These are phyloP conservation scores for Halyomorpha halys DNA, from an alignment of 1,140 invertebrate species.

Conservation along the genomic window DNA sequence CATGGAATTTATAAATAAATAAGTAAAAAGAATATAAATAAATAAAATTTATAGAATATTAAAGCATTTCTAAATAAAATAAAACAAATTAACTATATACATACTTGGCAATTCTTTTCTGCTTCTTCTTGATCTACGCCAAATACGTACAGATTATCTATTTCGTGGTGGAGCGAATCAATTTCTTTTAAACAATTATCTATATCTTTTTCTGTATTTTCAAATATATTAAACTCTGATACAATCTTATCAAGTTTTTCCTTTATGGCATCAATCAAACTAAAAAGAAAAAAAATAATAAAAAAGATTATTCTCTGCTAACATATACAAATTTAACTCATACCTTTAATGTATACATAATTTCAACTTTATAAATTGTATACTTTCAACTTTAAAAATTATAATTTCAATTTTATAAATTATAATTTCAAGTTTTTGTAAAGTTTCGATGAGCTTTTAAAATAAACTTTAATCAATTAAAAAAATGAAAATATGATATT, in stretches of 20 bases:
- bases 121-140: constrained; percentile 36
- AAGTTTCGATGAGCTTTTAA: too few species aligned
- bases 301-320: not conserved
- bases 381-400: too few species aligned
- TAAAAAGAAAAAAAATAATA: constrained; percentile 32
- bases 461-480: too few species aligned
- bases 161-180: constrained; percentile 48
- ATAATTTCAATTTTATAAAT: too few species aligned
- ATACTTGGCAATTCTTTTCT: constrained; percentile 25
- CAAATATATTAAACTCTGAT: constrained; percentile 45
- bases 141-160: constrained; percentile 59
- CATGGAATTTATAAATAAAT: too few species aligned
- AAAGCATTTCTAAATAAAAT: too few species aligned
- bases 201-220: constrained; percentile 39
- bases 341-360: too few species aligned
- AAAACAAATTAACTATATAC: not conserved
- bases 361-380: too few species aligned
- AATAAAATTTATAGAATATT: too few species aligned
- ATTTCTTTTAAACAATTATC: constrained; percentile 50
- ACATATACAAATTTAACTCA: not conserved
- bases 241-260: constrained; percentile 47
- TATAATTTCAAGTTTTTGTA: too few species aligned
- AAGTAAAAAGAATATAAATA: too few species aligned
- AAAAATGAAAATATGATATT: not conserved
- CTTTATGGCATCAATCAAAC: constrained; percentile 38